Percentiles rank a stretch among this genome's conserved stretches.
Evolutionary conservation across 2,113 vertebrate genomes (phyloP).

Genomic region (Oxyura jamaicensis): DNA sequence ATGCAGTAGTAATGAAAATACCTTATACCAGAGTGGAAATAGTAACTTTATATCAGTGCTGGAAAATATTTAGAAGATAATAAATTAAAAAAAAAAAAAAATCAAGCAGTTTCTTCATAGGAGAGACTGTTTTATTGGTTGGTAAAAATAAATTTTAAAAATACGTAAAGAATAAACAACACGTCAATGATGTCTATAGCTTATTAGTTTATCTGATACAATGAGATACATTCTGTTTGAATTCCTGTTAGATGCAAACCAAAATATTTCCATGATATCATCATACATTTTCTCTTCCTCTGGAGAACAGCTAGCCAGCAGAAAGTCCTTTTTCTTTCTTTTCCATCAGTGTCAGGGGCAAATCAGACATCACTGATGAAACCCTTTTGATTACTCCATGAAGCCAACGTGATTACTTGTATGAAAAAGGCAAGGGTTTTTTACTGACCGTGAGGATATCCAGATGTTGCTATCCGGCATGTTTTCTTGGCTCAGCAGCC

Average conservation of each 20-base stretch:
- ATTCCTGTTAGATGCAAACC: neutral
- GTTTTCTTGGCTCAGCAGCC: neutral
- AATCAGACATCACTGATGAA: neutral
- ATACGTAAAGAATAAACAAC: neutral
- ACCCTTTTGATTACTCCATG: neutral
- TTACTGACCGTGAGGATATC: neutral
- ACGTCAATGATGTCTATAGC: neutral
- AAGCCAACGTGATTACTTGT: rapidly evolving
- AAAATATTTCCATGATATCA: neutral
- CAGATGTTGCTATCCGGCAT: neutral
- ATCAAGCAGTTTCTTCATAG: neutral
- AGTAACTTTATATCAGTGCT: neutral
- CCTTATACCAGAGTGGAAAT: neutral
- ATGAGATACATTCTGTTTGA: neutral
- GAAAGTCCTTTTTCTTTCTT: neutral
- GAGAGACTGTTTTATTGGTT: neutral
- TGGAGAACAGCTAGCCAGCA: neutral
- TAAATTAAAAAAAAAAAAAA: neutral
- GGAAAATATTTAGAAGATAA: neutral
- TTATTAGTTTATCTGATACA: neutral
- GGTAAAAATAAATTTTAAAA: neutral
- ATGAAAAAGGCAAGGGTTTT: neutral
- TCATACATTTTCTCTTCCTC: neutral
- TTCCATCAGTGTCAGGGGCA: neutral
- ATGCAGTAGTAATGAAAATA: neutral